phyloP scores from a whole-genome alignment of 1,140 invertebrate genomes.

The Medauroidea extradentata region DNA sequence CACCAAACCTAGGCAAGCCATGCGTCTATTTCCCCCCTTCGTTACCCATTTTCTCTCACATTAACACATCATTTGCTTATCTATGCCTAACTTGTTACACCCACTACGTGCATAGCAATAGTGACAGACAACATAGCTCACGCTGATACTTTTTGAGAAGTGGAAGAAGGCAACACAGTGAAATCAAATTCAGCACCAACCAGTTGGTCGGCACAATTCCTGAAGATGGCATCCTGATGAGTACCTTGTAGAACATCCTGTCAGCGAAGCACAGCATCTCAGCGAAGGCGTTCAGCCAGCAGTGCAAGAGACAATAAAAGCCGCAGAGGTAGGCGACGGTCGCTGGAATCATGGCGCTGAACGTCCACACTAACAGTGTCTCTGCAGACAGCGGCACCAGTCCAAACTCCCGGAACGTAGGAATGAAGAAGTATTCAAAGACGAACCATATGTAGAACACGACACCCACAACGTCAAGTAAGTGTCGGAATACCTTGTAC shows the following conservation, averaged over 20 bases:
- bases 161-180: no score
- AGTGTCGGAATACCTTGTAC: slow-evolving; percentile 63
- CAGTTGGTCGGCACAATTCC: no score
- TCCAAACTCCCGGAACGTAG: slow-evolving; percentile 67
- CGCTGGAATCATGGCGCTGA: slow-evolving; percentile 69
- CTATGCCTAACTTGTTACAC: no score
- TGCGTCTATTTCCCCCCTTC: no score
- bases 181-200: no score
- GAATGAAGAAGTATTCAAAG: slow-evolving; percentile 67
- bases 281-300: slow-evolving; percentile 84
- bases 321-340: slow-evolving; percentile 67
- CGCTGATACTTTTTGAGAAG: no score
- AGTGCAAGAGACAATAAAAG: slow-evolving; percentile 83
- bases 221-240: no score
- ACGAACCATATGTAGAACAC: slow-evolving; percentile 77
- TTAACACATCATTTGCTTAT: no score
- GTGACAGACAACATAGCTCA: no score
- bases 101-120: no score
- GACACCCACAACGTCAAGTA: slow-evolving; percentile 68
- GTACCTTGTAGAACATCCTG: slow-evolving; percentile 72
- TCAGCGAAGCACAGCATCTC: slow-evolving; percentile 85
- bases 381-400: slow-evolving; percentile 28
- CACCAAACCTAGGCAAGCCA: no score
- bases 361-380: slow-evolving; percentile 57
- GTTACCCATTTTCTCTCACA: no score